Conservation (phyloP, 2,888 invertebrate species). For the Aplocera efformata region DNA sequence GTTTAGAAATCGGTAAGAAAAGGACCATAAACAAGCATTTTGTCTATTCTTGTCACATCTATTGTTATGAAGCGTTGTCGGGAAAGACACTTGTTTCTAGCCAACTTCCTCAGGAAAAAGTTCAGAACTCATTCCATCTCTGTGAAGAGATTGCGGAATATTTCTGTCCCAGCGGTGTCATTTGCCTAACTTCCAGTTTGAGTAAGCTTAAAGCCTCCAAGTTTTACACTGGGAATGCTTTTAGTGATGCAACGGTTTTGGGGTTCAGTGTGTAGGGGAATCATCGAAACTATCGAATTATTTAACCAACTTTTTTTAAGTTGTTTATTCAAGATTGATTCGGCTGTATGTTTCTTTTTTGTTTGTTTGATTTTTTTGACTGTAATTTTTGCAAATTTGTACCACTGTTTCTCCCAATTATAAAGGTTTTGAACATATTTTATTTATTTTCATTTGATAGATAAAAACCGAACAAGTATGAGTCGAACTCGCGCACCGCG, state of each 20-base stretch:
- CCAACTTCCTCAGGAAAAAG: constrained; percentile 58
- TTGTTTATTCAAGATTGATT: no score
- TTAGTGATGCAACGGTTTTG: constrained; percentile 47
- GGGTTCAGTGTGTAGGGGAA: no score
- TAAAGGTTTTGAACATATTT: no score
- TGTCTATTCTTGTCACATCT: constrained; percentile 49
- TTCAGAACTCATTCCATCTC: constrained; percentile 55
- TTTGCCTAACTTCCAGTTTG: constrained; percentile 70
- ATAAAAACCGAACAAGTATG: no score
- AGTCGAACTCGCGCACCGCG: no score
- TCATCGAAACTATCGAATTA: no score
- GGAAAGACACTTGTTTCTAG: constrained; percentile 44
- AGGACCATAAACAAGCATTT: constrained; percentile 52
- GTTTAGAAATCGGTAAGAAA: constrained; percentile 33
- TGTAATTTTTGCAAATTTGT: no score
- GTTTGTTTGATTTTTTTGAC: no score
- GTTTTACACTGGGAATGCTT: constrained; percentile 51
- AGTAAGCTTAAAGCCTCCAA: constrained; percentile 68
- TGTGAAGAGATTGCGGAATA: constrained; percentile 67
- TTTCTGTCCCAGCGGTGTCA: constrained; percentile 69
- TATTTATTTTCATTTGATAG: no score
- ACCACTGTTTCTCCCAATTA: no score
- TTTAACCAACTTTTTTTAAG: no score
- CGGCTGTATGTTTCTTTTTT: no score
- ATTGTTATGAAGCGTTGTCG: constrained; percentile 47